Evolutionary conservation across 2,888 invertebrate species (phyloP).

Genomic region (Melinopterus prodromus): DNA sequence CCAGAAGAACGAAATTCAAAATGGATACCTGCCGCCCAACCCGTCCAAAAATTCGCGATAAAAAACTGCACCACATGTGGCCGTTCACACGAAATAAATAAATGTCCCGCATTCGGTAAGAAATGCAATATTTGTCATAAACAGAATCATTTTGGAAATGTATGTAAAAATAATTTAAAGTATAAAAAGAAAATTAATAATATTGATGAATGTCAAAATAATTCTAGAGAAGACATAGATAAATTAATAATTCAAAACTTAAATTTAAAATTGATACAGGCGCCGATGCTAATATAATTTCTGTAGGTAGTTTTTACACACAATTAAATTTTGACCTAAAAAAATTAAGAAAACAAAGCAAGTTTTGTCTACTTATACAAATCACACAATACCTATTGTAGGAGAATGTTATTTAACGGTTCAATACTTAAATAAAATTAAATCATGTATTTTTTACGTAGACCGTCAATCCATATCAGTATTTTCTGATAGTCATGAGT

Average conservation of each 20-base stretch:
- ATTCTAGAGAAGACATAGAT: background rate
- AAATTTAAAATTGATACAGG: background rate
- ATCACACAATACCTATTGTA: background rate
- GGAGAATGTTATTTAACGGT: background rate
- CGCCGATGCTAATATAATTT: background rate
- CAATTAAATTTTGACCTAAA: background rate
- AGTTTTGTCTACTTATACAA: background rate
- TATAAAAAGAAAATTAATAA: slow-evolving; percentile 15
- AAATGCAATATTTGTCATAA: slow-evolving; percentile 17
- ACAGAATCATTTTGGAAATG: slow-evolving; percentile 27
- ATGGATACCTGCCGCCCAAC: background rate
- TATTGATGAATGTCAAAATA: background rate
- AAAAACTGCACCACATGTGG: slow-evolving; percentile 32
- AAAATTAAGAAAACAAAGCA: background rate
- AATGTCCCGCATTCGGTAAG: slow-evolving; percentile 28
- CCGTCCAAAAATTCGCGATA: slow-evolving; percentile 30
- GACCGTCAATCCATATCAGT: slow-evolving; percentile 30
- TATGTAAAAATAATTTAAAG: slow-evolving; percentile 18
- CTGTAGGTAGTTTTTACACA: background rate
- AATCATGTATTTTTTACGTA: slow-evolving; percentile 27
- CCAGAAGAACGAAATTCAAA: background rate
- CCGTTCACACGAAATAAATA: slow-evolving; percentile 21
- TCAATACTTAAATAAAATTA: slow-evolving; percentile 30
- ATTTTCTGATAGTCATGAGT: slow-evolving; percentile 14
- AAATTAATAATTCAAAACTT: background rate